Evolutionary conservation across 2,888 invertebrate genomes (phyloP), one percentile per base, ranked within the genome.

Genomic region (Lysandra coridon): DNA sequence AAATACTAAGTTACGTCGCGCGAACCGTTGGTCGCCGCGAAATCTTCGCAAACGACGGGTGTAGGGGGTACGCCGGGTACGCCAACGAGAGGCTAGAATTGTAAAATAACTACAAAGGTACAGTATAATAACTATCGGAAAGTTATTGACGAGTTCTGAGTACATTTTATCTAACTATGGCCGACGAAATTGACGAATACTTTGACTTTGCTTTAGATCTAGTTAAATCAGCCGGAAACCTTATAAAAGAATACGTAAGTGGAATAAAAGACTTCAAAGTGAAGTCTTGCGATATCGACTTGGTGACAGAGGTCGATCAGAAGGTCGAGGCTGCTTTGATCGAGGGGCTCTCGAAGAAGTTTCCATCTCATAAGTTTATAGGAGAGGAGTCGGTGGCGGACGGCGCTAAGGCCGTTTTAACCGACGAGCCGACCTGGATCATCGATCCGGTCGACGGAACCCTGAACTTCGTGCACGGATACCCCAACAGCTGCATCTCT

Each of bases 381-480:
- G 91, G 99, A 0, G 99, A 99, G 92, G 99, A 99, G 89, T 95
- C 96, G 0, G 96, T 96, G 23, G 94, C 95, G 7, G 95, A 93
- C 1, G 96, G 95, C 1, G 95, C 92, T 80, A 94, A 96, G 90
- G 95, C 97, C 81, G 95, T 96, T 82, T 91, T 99, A 76, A 98
- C 98, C 0, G 96, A 98, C 86, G 97, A 96, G 0, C 99, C 99
- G 5, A 99, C 99, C 0, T 99, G 99, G 99, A 97, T 99, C 78
- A 99, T 99, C 82, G 99, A 99, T 92, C 99, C 99, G 0, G 97
- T 99, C 6, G 99, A 99, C 92, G 99, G 99, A 2, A 99, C 99
- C 0, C 97, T 99, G 96, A 99, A 99, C 92, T 99, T 99, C 90
- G 98, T 99, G 2, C 98, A 98, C 86, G 96, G 97, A 0, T 97